These are phyloP conservation scores for Coracopsis vasa DNA, from an alignment of 2,113 vertebrate species.

Conservation along the genomic window DNA sequence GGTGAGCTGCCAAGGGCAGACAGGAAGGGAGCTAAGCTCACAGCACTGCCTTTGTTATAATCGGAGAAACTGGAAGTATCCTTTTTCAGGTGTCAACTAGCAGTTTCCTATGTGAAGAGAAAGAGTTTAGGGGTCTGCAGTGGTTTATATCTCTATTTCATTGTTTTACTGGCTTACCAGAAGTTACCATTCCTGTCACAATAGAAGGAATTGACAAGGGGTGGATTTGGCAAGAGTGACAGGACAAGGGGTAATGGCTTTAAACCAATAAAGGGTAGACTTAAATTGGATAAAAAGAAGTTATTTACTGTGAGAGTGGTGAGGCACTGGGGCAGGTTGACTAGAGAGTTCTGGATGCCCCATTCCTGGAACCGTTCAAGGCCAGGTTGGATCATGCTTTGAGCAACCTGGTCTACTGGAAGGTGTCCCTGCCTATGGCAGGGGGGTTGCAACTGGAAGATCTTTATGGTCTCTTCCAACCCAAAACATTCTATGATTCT, in stretches of 20 bases:
- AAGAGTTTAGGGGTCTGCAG: not conserved
- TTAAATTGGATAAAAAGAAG: not conserved
- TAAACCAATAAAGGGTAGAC: not conserved
- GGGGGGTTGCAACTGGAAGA: not conserved
- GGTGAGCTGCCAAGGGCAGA: not conserved
- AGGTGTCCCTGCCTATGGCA: not conserved
- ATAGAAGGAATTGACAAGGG: not conserved
- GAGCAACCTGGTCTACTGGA: not conserved
- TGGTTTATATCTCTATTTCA: not conserved
- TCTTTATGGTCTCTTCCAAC: not conserved
- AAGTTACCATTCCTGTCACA: not conserved
- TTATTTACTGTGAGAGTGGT: not conserved
- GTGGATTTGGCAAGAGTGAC: not conserved
- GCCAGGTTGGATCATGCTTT: not conserved
- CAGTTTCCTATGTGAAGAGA: not conserved
- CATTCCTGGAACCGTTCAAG: not conserved
- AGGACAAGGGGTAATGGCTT: not conserved
- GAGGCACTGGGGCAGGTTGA: not conserved
- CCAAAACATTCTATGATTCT: not conserved
- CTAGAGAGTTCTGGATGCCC: not conserved
- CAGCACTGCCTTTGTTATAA: rapidly evolving
- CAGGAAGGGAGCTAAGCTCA: not conserved
- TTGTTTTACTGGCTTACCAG: not conserved
- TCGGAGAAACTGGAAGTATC: not conserved
- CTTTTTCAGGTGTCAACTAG: not conserved